Percentiles rank a stretch among this genome's conserved stretches.
Evolutionary conservation across 2,888 invertebrate genomes (phyloP).

Genomic region (Cacoxenus indagator): DNA sequence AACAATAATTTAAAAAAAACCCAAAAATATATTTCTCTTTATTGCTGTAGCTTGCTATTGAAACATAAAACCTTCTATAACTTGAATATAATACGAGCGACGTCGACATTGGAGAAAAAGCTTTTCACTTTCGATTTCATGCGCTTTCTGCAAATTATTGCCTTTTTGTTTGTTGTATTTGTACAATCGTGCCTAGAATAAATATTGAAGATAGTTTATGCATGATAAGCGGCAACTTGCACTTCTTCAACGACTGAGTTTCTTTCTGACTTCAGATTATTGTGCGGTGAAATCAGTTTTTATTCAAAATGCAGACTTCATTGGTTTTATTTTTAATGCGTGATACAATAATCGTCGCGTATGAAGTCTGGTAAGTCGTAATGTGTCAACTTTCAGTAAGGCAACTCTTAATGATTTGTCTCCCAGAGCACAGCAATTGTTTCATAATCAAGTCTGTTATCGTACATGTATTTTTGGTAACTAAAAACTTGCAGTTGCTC

Average conservation of each 20-base stretch:
- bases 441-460: no score
- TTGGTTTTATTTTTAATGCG: neutral
- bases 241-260: neutral
- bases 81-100: slow-evolving; percentile 57
- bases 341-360: neutral
- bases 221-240: neutral
- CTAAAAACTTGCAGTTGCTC: no score
- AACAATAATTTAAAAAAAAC: slow-evolving; percentile 10
- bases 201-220: slow-evolving; percentile 3
- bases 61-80: slow-evolving; percentile 64
- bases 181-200: slow-evolving; percentile 48
- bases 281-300: neutral
- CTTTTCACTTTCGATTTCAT: slow-evolving; percentile 25
- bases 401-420: no score
- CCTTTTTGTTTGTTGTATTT: slow-evolving; percentile 22
- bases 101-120: no score
- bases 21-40: slow-evolving; percentile 1
- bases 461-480: no score
- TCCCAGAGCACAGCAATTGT: no score
- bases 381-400: no score
- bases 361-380: neutral
- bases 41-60: no score
- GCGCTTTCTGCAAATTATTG: slow-evolving; percentile 50
- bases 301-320: neutral
- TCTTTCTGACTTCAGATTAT: neutral